Percentiles rank a stretch among this genome's conserved stretches.
phyloP scores from a whole-genome alignment of 2,888 invertebrate species.

The Entomobrya proxima region DNA sequence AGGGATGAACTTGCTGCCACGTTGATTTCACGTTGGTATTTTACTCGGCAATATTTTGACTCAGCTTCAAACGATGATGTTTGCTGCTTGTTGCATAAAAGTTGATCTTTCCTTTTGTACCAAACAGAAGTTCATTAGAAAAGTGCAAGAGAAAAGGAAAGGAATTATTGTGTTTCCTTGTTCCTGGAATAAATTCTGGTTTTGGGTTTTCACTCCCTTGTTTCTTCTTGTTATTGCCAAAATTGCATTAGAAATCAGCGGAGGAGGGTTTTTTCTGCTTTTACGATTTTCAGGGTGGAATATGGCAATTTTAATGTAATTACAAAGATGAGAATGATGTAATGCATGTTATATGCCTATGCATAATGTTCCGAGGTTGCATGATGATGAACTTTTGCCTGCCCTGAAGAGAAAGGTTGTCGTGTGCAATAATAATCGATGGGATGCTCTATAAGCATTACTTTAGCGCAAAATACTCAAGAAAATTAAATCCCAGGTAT shows the following conservation, averaged over 20 bases:
- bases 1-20: not conserved
- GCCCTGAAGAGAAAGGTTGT: not conserved
- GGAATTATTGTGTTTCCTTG: slow-evolving; percentile 22
- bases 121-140: slow-evolving; percentile 53
- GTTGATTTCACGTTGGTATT: not conserved
- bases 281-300: not conserved
- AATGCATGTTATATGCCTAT: not conserved
- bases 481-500: no score
- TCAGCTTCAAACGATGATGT: no score
- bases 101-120: no score
- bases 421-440: no score
- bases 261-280: not conserved
- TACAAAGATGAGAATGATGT: not conserved
- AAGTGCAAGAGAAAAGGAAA: not conserved
- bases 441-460: no score
- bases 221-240: not conserved
- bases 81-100: no score
- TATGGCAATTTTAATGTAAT: not conserved
- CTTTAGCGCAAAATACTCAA: no score
- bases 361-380: not conserved
- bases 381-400: not conserved
- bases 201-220: not conserved
- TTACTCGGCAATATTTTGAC: no score
- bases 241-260: not conserved
- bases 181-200: slow-evolving; percentile 7